Evolutionary conservation across 2,113 vertebrate genomes (phyloP).

Genomic region (Mus spicilegus): DNA sequence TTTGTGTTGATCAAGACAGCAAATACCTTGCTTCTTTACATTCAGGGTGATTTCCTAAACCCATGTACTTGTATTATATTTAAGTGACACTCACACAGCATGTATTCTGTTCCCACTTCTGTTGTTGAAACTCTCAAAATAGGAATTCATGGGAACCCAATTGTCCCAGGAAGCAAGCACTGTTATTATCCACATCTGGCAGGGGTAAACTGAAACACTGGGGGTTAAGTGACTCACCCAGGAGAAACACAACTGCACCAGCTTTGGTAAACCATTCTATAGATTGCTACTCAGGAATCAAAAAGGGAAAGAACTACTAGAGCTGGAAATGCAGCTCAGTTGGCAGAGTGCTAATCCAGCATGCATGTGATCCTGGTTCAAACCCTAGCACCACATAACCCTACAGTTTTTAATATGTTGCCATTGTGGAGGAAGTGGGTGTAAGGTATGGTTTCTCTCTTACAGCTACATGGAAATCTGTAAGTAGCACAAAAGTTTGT

Average conservation of each 20-base stretch:
- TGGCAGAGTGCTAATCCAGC: background rate
- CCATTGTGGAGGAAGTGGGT: background rate
- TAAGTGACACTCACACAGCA: background rate
- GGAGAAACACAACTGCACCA: background rate
- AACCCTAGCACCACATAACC: background rate
- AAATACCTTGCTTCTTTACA: constrained; percentile 70
- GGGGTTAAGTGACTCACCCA: background rate
- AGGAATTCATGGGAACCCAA: background rate
- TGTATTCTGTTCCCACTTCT: background rate
- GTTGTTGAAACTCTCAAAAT: background rate
- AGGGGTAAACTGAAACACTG: background rate
- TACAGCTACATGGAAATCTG: background rate
- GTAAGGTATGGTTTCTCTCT: background rate
- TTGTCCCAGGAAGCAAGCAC: background rate
- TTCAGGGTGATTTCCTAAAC: background rate
- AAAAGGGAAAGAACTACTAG: background rate
- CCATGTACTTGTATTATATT: background rate
- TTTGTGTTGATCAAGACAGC: constrained; percentile 67
- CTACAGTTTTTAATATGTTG: background rate
- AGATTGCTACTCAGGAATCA: background rate
- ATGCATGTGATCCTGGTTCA: background rate
- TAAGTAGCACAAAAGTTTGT: background rate
- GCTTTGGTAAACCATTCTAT: background rate
- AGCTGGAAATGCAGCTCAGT: background rate
- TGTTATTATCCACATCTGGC: background rate